Percentiles rank a stretch among this genome's conserved stretches.
Conservation (phyloP, 2,888 invertebrate genomes). For the Drosophila atripex region DNA sequence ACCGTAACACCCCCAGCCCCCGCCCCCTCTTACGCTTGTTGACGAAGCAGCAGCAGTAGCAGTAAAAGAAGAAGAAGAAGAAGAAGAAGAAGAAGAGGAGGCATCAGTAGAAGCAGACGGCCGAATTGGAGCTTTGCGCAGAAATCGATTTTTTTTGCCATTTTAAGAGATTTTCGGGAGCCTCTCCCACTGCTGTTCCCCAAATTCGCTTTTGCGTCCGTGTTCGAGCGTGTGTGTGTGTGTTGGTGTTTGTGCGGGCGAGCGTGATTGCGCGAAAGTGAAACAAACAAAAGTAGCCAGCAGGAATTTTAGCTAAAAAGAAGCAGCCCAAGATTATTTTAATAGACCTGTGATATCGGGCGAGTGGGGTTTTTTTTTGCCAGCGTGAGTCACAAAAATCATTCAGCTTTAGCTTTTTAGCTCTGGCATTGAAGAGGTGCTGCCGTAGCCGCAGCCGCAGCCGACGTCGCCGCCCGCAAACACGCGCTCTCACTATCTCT, state of each 20-base stretch:
- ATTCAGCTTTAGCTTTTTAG: conserved; percentile 46
- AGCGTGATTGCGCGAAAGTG: conserved; percentile 34
- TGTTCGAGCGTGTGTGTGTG: not conserved
- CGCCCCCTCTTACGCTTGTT: conserved; percentile 26
- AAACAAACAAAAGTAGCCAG: conserved; percentile 38
- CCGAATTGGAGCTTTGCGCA: conserved; percentile 77
- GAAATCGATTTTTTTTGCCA: conserved; percentile 82
- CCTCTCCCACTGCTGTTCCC: conserved; percentile 42
- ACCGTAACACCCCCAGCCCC: conserved; percentile 57
- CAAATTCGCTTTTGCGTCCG: conserved; percentile 54
- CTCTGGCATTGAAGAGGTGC: conserved; percentile 70
- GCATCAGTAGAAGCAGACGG: conserved; percentile 48
- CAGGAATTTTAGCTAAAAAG: conserved; percentile 3
- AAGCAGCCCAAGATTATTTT: conserved; percentile 29
- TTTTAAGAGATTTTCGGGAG: conserved; percentile 67
- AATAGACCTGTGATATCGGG: conserved; percentile 9
- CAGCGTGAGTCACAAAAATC: conserved; percentile 41
- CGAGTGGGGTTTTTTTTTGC: conserved; percentile 10
- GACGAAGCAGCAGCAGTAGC: conserved; percentile 39
- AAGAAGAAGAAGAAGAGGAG: conserved; percentile 48
- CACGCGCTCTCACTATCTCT: conserved; percentile 24
- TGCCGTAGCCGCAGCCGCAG: conserved; percentile 26
- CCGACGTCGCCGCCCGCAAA: conserved; percentile 36
- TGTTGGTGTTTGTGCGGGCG: conserved; percentile 16
- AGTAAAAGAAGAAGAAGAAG: conserved; percentile 46